Base-by-base conservation (phyloP, 2,113 vertebrate genomes). In the Semicossyphus pulcher region DNA sequence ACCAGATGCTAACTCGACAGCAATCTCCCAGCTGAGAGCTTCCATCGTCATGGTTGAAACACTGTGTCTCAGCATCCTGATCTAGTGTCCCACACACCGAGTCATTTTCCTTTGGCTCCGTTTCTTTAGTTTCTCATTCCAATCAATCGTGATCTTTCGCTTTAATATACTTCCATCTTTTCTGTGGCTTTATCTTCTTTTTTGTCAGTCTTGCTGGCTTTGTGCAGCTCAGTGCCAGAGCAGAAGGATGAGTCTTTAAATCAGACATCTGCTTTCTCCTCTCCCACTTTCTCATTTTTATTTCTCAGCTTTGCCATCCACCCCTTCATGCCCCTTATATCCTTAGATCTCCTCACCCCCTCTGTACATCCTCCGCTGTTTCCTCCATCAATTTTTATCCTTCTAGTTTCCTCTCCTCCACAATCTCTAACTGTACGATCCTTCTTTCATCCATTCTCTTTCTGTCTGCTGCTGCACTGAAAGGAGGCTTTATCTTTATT, bases 221-320 rank as follows among this genome's bases (percentile, higher is more conserved):
- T 69, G 20, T 72, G 47, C 53, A 2, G 65, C 66, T 65, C 57
- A n/a, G 18, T 53, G 39, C 52, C 34, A 53, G 44, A 45, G 36
- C 57, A 64, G 47, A 56, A 52, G 62, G 56, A 83, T 78, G 68
- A 76, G 62, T 59, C 49, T 5, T 42, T 82, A 52, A 78, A 77
- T 81, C 54, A 62, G 57, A 60, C 79, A 86, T 80, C 82, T 85
- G 71, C 72, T 66, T 75, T 47, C 52, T 61, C 16, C 31, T 28
- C 74, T 75, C 47, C 72, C 64, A 42, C 23, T 36, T 58, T 10
- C 32, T 80, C 39, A 76, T 86, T 85, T 84, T 72, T 61, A 77
- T 88, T 78, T 70, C 25, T 59, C 8, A 0, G 47, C 61, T 72
- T 56, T 76, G 34, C 58, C 47, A 76, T 51, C 56, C 49, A 34